Evolutionary conservation across 2,113 vertebrate genomes (phyloP).

Genomic region (Indicator maculatus): DNA sequence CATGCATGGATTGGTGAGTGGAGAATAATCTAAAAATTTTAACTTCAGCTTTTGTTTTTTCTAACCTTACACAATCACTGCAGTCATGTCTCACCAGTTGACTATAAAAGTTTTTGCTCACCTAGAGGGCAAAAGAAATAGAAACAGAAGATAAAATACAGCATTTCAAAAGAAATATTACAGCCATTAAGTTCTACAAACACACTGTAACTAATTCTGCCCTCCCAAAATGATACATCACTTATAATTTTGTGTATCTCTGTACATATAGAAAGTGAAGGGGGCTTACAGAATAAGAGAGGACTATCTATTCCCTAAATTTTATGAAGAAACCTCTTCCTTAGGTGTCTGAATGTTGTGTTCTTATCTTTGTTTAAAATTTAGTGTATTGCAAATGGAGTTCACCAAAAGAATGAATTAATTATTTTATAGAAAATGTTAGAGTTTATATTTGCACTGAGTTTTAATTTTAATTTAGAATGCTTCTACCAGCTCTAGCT

Average conservation of each 20-base stretch:
- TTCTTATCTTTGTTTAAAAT: not conserved
- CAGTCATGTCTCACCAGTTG: not conserved
- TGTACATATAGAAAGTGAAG: not conserved
- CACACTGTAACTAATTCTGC: not conserved
- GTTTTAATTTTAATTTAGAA: slow-evolving; percentile 7
- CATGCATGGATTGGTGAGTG: not conserved
- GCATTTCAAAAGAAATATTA: slow-evolving; percentile 1
- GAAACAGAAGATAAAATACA: not conserved
- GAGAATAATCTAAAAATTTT: not conserved
- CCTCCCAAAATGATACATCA: not conserved
- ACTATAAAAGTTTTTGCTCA: not conserved
- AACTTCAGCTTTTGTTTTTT: not conserved
- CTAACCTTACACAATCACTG: not conserved
- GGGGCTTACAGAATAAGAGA: not conserved
- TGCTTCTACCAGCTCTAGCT: not conserved
- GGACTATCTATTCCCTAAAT: not conserved
- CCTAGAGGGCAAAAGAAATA: not conserved
- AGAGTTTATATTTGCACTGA: not conserved
- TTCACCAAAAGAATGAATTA: not conserved
- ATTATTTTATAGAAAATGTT: not conserved
- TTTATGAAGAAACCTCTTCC: not conserved
- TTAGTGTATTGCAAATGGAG: not conserved
- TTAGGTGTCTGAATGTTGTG: not conserved
- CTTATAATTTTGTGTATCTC: not conserved
- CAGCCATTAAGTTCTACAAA: slow-evolving; percentile 24